Conservation (phyloP, 2,797 vertebrate species). For the Sparidentex hasta region DNA sequence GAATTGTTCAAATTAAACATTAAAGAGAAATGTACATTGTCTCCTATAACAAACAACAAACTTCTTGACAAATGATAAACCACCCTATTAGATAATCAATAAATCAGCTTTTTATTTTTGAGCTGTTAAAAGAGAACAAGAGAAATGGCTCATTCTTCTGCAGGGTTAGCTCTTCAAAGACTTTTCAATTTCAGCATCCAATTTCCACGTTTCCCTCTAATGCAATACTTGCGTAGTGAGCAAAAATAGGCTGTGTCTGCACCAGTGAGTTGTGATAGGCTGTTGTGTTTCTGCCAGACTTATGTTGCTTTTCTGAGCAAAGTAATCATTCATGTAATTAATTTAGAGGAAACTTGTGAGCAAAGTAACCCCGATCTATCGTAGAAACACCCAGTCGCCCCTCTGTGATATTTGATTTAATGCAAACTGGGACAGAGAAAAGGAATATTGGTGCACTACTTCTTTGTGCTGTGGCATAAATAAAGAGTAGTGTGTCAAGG, state of each 20-base stretch:
- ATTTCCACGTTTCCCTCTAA: constrained; percentile 75
- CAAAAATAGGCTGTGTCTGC: constrained; percentile 74
- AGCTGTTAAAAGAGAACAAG: constrained; percentile 52
- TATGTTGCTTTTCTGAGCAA: constrained; percentile 78
- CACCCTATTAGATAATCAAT: constrained; percentile 74
- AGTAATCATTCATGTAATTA: constrained; percentile 89
- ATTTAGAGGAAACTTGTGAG: constrained; percentile 81
- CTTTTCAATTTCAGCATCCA: constrained; percentile 80
- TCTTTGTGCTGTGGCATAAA: constrained; percentile 64
- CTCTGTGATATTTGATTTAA: constrained; percentile 82
- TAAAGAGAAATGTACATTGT: constrained; percentile 52
- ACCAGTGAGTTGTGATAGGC: constrained; percentile 78
- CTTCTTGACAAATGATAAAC: constrained; percentile 72
- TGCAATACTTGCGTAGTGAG: constrained; percentile 63
- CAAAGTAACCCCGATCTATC: constrained; percentile 81
- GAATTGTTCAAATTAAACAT: constrained; percentile 52
- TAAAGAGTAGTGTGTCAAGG: constrained; percentile 51
- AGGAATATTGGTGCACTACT: constrained; percentile 52
- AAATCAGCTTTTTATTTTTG: constrained; percentile 57
- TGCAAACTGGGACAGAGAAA: constrained; percentile 69
- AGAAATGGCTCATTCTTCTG: constrained; percentile 64
- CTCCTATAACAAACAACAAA: constrained; percentile 56
- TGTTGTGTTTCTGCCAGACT: constrained; percentile 77
- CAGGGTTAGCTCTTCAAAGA: constrained; percentile 60
- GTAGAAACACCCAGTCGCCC: constrained; percentile 71